A percentile compares a stretch with the other conserved stretches of the same genome.
phyloP scores from a whole-genome alignment of 2,113 vertebrate species.

The Neotoma lepida region DNA sequence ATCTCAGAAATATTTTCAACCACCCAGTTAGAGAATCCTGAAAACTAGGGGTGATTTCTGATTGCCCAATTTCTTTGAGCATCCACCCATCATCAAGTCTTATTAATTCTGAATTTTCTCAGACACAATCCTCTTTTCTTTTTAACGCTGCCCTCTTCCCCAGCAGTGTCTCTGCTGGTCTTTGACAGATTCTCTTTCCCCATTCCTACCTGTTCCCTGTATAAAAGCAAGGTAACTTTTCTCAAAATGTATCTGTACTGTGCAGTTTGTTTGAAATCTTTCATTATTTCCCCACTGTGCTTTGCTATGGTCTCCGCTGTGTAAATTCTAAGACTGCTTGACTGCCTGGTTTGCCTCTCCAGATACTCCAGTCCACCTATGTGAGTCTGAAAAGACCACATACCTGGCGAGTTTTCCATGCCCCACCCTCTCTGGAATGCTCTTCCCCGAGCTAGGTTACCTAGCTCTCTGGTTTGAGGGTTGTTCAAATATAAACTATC shows the following conservation, averaged over 20 bases:
- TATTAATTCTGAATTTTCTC: background rate
- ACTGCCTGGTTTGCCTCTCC: rapidly evolving
- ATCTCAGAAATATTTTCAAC: background rate
- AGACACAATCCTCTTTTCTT: background rate
- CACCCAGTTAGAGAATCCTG: background rate
- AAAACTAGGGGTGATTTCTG: constrained; percentile 17
- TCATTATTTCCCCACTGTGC: background rate
- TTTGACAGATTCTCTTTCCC: background rate
- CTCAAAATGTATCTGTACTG: background rate
- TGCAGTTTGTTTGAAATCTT: background rate
- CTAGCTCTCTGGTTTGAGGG: background rate
- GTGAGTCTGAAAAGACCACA: too few relatives aligned
- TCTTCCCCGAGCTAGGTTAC: background rate
- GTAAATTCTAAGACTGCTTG: background rate
- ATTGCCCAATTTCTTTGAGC: background rate
- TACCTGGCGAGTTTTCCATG: background rate
- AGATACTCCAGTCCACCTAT: rapidly evolving
- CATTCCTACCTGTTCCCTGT: background rate
- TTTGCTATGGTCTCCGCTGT: background rate
- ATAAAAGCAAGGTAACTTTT: background rate
- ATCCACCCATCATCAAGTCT: background rate
- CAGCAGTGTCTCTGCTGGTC: background rate
- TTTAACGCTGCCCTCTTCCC: background rate
- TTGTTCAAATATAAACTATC: background rate
- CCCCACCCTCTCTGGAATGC: background rate